Conservation (phyloP, 64 coral and sea anemone genomes). For the Anthopleura sola region DNA sequence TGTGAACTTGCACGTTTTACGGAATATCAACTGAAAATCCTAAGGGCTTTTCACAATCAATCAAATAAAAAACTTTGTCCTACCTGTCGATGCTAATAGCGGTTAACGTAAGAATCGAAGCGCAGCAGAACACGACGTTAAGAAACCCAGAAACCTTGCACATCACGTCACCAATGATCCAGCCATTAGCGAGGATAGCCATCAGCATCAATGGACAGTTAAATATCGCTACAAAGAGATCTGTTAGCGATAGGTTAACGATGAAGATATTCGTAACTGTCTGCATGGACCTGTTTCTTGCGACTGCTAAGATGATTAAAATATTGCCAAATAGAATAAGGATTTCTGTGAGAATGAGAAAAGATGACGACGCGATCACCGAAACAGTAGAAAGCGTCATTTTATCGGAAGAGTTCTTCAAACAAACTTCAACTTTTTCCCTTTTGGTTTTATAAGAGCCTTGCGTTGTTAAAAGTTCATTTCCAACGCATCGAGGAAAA, state of each 20-base stretch:
- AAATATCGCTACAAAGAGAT: conserved; percentile 52
- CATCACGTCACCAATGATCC: conserved; percentile 42
- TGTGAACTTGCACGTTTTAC: too few relatives aligned
- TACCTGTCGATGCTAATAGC: conserved; percentile 69
- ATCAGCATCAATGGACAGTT: conserved; percentile 53
- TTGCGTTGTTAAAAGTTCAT: too few relatives aligned
- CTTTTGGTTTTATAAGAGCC: not conserved
- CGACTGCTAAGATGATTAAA: not conserved
- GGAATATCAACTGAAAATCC: too few relatives aligned
- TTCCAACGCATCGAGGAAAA: too few relatives aligned
- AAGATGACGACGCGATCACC: not conserved
- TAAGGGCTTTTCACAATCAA: too few relatives aligned
- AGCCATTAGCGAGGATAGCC: conserved; percentile 41
- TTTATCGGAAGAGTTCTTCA: not conserved
- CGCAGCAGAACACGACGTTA: conserved; percentile 69
- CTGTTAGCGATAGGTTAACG: conserved; percentile 62
- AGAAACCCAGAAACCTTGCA: conserved; percentile 59
- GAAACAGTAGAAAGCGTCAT: not conserved
- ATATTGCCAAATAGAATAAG: not conserved
- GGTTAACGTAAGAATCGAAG: conserved; percentile 67
- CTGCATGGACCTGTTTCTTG: conserved; percentile 20
- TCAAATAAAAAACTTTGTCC: not conserved
- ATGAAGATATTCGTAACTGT: conserved; percentile 52
- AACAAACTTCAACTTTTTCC: not conserved
- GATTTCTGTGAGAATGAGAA: conserved; percentile 8